phyloP scores from a whole-genome alignment of 2,113 vertebrate genomes.

The Uria aalge region DNA sequence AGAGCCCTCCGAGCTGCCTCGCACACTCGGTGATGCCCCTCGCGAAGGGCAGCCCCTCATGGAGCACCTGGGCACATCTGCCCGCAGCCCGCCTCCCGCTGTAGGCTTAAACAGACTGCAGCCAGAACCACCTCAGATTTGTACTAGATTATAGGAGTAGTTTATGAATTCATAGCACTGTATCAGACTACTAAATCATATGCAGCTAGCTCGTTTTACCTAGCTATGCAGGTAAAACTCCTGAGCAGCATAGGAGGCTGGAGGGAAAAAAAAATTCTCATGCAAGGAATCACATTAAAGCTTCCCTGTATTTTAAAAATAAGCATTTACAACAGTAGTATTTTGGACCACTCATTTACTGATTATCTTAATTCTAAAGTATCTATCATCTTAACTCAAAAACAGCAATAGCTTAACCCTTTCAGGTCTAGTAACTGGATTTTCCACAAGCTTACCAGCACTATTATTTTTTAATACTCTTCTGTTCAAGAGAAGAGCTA shows the following conservation, averaged over 20 bases:
- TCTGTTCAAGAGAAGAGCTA: neutral
- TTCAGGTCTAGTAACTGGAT: neutral
- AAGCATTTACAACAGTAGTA: neutral
- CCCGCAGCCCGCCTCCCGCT: neutral
- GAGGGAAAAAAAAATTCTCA: neutral
- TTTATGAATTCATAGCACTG: neutral
- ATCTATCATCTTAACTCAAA: neutral
- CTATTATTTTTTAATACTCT: neutral
- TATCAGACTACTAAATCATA: neutral
- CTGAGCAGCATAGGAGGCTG: neutral
- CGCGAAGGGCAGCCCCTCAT: neutral
- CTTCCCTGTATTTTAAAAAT: neutral
- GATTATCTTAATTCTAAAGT: neutral
- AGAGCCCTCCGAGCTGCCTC: neutral
- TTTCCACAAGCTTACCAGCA: neutral
- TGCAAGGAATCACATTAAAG: neutral
- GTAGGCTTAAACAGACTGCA: neutral
- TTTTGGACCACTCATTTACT: neutral
- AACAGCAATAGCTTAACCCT: neutral
- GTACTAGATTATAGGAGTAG: neutral
- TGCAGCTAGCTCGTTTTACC: too few relatives aligned
- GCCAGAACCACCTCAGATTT: neutral
- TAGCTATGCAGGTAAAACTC: neutral
- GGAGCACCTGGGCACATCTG: fast-evolving
- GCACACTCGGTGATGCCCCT: fast-evolving